These are phyloP conservation scores for Halocynthia roretzi DNA, from an alignment of 23 tunicate genomes.

Conservation along the genomic window DNA sequence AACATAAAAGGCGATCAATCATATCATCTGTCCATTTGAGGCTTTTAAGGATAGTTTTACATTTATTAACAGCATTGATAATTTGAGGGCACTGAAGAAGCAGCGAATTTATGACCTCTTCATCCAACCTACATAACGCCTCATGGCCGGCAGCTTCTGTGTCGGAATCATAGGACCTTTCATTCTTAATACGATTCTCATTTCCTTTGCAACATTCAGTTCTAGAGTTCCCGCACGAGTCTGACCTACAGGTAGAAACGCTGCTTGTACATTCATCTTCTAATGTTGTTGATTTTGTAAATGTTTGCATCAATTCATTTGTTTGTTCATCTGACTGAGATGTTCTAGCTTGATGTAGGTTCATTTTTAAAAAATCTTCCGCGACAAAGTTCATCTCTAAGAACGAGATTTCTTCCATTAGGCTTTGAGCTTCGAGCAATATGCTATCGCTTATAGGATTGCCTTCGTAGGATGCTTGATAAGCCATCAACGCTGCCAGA, in stretches of 20 bases:
- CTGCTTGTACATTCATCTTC: too few species aligned
- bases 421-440: constrained; percentile 42
- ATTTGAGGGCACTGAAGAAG: constrained; percentile 48
- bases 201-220: constrained; percentile 14
- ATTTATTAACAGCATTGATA: constrained; percentile 22
- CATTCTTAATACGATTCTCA: too few species aligned
- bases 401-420: constrained; percentile 43
- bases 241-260: too few species aligned
- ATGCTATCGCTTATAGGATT: constrained; percentile 73
- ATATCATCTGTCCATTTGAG: constrained; percentile 44
- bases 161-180: background rate
- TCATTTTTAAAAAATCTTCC: constrained; percentile 59
- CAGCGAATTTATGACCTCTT: constrained; percentile 13
- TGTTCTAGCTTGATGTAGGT: background rate
- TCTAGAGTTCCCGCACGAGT: background rate
- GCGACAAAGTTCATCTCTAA: constrained; percentile 55
- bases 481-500: constrained; percentile 59
- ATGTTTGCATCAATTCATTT: constrained; percentile 1
- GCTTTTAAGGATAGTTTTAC: constrained; percentile 41
- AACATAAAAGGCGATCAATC: constrained; percentile 35
- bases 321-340: background rate
- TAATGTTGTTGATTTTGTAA: background rate
- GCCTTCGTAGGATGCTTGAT: constrained; percentile 65
- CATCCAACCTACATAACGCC: background rate
- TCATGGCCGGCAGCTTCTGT: background rate